phyloP scores from a whole-genome alignment of 2,888 invertebrate genomes.

The Eristalis intricaria region DNA sequence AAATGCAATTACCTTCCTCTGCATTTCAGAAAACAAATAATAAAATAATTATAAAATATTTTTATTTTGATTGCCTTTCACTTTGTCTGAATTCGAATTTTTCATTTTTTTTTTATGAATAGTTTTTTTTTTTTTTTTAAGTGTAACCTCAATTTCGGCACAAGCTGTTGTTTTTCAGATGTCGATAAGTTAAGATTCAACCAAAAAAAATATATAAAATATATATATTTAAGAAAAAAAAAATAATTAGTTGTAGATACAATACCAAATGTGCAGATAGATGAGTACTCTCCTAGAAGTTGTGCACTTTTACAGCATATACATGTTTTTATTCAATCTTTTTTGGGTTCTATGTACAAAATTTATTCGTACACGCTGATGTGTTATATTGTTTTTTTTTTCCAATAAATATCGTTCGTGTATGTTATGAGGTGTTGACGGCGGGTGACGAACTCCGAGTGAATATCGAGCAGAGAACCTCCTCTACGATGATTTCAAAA shows the following conservation, averaged over 20 bases:
- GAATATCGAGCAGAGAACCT: no score
- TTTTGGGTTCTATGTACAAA: background rate
- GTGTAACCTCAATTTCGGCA: constrained; percentile 18
- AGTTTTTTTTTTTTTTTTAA: background rate
- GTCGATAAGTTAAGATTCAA: constrained; percentile 13
- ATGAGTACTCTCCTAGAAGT: background rate
- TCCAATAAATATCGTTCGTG: background rate
- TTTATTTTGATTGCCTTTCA: constrained; percentile 28
- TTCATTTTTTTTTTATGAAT: background rate
- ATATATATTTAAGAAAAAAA: background rate
- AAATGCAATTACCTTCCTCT: constrained; percentile 23
- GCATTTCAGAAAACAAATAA: background rate
- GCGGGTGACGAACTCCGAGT: no score
- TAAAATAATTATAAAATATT: background rate
- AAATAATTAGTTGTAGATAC: constrained; percentile 44
- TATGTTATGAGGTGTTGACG: background rate
- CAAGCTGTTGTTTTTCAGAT: constrained; percentile 21
- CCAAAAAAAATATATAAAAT: background rate
- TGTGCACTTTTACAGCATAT: background rate
- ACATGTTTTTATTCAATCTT: no score
- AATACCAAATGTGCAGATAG: background rate
- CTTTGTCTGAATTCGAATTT: constrained; percentile 67
- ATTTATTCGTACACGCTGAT: no score
- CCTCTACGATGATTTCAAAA: background rate
- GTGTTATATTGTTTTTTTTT: background rate